Evolutionary conservation across 2,797 vertebrate species (phyloP).

Genomic region (Liparis tanakae): DNA sequence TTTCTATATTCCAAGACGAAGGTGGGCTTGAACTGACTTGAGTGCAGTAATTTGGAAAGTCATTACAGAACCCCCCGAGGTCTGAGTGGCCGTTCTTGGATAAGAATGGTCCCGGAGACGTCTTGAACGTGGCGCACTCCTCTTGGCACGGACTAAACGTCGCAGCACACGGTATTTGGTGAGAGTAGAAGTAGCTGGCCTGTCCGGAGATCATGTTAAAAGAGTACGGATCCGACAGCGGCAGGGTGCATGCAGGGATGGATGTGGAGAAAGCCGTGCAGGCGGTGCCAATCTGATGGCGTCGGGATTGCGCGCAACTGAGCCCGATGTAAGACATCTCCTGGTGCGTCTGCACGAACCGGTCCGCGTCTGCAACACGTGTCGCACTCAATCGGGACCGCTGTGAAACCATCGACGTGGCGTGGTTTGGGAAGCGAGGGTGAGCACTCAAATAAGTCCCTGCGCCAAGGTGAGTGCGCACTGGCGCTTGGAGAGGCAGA

Average conservation of each 20-base stretch:
- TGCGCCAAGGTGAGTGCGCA: conserved; percentile 61
- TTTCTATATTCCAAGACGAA: conserved; percentile 60
- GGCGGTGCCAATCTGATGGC: conserved; percentile 73
- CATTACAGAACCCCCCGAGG: conserved; percentile 57
- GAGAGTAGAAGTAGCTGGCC: conserved; percentile 81
- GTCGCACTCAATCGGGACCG: conserved; percentile 59
- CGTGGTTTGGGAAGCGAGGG: conserved; percentile 66
- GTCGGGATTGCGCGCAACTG: conserved; percentile 67
- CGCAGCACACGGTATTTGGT: conserved; percentile 70
- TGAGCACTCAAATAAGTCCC: conserved; percentile 62
- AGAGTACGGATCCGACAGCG: conserved; percentile 73
- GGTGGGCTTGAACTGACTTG: conserved; percentile 51
- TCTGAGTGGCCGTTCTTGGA: conserved; percentile 68
- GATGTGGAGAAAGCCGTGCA: conserved; percentile 74
- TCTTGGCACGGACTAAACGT: conserved; percentile 65
- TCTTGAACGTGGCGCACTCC: conserved; percentile 56
- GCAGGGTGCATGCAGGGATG: conserved; percentile 70
- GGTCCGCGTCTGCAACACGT: conserved; percentile 52
- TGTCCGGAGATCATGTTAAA: conserved; percentile 81
- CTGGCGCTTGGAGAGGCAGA: conserved; percentile 69
- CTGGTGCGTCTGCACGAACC: conserved; percentile 69
- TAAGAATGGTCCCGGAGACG: conserved; percentile 60
- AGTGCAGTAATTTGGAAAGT: conserved; percentile 73
- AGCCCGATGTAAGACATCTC: conserved; percentile 77
- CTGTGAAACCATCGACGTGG: conserved; percentile 73